Evolutionary conservation across 2,888 invertebrate genomes (phyloP), one percentile per base, ranked within the genome.

Genomic region (Pristionchus mayeri): DNA sequence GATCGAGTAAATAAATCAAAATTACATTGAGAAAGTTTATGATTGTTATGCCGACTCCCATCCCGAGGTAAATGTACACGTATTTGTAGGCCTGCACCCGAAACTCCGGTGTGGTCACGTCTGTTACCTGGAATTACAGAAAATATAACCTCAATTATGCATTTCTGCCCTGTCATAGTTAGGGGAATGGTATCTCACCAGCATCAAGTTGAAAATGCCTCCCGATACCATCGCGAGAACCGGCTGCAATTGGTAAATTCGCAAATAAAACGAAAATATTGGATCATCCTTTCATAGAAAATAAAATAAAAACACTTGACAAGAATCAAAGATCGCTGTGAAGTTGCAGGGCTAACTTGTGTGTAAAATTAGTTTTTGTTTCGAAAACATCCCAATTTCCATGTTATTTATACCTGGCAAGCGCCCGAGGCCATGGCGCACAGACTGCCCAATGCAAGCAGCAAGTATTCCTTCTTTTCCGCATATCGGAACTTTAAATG

Each of bases 161-260:
- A 11, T 63, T 27, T 63, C 24, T 9, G 9, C 4, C 0, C 11
- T 63, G 27, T 27, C 0, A 1, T 30, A 9, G 60, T 63, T 30
- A n/a, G n/a, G n/a, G n/a, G n/a, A 18, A 37, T 21, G 37, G 21
- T 37, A n/a, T 40, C 71, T 0, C 18, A 80, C 80, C 18, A 80
- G 57, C 54, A 80, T 80, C 80, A 80, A 24, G 16, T 80, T 80
- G 80, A 80, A 80, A 16, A 80, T 80, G 24, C 80, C 80, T 37
- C 80, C 80, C 0, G 80, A 80, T 3, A 80, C 80, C 54, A 80
- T 54, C n/a, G 80, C 80, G 3, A 80, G 80, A 3, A 80, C 54
- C 0, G 80, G 80, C 80, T 80, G 37, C 0, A 80, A 57, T n/a
- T n/a, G n/a, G n/a, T n/a, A n/a, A n/a, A n/a, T n/a, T n/a, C n/a